Evolutionary conservation across 2,797 vertebrate species (phyloP).

Genomic region (Helicolenus hilgendorfi): DNA sequence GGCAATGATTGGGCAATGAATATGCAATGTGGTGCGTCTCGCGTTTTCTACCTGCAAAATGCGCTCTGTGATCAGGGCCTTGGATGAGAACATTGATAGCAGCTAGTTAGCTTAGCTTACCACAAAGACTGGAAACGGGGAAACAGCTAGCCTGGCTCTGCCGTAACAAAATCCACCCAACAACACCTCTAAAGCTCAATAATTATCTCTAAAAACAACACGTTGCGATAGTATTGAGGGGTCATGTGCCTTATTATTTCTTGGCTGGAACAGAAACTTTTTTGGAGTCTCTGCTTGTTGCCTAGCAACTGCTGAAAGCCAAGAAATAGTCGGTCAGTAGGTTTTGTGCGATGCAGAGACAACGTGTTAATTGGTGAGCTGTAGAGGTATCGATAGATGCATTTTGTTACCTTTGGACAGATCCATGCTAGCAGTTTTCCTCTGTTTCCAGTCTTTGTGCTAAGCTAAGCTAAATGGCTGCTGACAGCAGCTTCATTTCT

Average conservation of each 20-base stretch:
- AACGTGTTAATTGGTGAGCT: not conserved
- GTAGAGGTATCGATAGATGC: not conserved
- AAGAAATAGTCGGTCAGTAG: not conserved
- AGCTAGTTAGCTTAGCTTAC: too few relatives aligned
- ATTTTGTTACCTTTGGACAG: not conserved
- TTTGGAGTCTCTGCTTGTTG: not conserved
- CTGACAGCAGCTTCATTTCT: not conserved
- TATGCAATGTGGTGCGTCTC: too few relatives aligned
- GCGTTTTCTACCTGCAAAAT: too few relatives aligned
- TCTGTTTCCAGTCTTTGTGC: not conserved
- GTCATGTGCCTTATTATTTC: not conserved
- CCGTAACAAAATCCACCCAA: not conserved
- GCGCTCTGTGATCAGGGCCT: too few relatives aligned
- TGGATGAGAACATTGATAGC: too few relatives aligned
- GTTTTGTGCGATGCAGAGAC: too few relatives aligned
- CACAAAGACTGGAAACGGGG: not conserved
- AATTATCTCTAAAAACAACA: not conserved
- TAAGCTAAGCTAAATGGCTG: not conserved
- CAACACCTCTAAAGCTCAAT: not conserved
- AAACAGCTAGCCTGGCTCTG: not conserved
- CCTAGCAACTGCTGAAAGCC: not conserved
- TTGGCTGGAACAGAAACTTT: not conserved
- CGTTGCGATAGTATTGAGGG: not conserved
- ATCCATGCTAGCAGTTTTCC: not conserved
- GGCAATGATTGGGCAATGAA: too few relatives aligned